phyloP scores from a whole-genome alignment of 2,797 vertebrate species.

The Alauda arvensis region DNA sequence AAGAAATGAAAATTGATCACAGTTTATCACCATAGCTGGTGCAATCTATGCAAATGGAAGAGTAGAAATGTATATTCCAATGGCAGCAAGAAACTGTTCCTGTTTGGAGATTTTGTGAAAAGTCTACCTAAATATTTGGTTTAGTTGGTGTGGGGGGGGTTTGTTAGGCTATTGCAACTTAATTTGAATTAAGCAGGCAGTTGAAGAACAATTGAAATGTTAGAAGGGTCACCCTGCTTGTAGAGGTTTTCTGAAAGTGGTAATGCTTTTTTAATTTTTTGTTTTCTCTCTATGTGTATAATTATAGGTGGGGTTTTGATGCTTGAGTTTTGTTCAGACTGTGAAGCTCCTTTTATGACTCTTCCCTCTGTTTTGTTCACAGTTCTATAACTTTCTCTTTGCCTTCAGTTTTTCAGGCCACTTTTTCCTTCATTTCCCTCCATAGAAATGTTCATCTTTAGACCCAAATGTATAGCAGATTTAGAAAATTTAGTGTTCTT shows the following conservation, averaged over 20 bases:
- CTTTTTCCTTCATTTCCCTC: background rate
- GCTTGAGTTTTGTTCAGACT: background rate
- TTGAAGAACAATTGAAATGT: background rate
- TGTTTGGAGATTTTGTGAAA: background rate
- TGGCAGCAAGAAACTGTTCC: background rate
- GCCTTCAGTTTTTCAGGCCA: background rate
- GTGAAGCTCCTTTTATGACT: background rate
- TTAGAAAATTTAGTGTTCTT: background rate
- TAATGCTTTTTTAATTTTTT: background rate
- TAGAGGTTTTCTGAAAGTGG: background rate
- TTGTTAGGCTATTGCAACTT: background rate
- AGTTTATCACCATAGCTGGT: background rate
- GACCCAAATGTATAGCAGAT: accelerated
- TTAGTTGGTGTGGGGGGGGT: background rate
- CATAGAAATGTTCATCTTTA: background rate
- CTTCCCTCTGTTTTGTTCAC: background rate
- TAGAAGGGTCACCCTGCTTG: background rate
- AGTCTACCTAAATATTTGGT: background rate
- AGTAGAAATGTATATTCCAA: background rate
- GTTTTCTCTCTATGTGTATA: accelerated
- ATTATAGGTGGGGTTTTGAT: background rate
- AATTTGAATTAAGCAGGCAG: background rate
- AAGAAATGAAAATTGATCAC: background rate
- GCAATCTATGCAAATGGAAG: background rate
- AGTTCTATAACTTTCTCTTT: background rate